A percentile compares a stretch with the other conserved stretches of the same genome.
Conservation (phyloP, 2,888 invertebrate species). For the Theodoxus fluviatilis region DNA sequence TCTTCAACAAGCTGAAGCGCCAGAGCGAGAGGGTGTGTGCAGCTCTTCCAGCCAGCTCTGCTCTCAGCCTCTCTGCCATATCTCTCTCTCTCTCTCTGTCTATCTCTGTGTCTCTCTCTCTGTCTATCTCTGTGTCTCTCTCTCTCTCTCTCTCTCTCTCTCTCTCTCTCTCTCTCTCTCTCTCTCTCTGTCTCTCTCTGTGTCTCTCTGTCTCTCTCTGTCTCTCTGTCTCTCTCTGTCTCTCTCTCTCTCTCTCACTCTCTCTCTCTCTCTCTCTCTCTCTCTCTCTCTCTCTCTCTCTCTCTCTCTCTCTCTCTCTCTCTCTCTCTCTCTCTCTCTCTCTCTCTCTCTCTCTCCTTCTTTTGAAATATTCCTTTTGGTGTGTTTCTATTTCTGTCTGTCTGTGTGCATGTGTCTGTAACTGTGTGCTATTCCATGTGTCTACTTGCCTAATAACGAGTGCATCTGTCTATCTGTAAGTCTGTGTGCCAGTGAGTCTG, state of each 20-base stretch:
- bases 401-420: no score
- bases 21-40: conserved; percentile 74
- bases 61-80: neutral
- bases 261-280: no score
- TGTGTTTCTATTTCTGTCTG: no score
- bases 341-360: neutral
- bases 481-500: no score
- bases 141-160: no score
- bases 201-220: neutral
- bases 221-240: neutral
- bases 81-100: neutral
- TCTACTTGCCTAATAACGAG: no score
- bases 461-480: no score
- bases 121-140: no score
- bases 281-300: conserved; percentile 11
- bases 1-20: conserved; percentile 86
- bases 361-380: neutral
- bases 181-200: neutral
- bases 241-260: neutral
- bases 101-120: neutral
- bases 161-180: neutral
- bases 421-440: no score
- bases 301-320: conserved; percentile 17
- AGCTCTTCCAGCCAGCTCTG: neutral
- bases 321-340: neutral